phyloP scores from a whole-genome alignment of 64 coral and sea anemone genomes.

The Catalaphyllia jardinei region DNA sequence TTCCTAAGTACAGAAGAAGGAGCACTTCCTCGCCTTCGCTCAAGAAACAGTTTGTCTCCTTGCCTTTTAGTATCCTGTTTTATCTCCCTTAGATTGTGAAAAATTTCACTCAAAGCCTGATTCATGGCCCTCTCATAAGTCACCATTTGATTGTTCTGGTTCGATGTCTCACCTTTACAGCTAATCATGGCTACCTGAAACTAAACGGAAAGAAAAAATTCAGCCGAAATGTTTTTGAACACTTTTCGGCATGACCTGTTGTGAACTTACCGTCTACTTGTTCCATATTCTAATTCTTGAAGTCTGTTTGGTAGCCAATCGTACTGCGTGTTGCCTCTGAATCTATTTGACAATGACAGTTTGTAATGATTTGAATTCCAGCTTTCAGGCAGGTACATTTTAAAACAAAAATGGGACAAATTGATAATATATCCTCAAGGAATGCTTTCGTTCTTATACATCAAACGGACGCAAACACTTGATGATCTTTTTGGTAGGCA shows the following conservation, averaged over 20 bases:
- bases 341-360: neutral
- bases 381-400: too few species aligned
- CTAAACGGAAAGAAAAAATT: neutral
- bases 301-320: neutral
- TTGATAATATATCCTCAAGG: too few species aligned
- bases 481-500: too few species aligned
- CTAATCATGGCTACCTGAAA: neutral
- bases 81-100: constrained; percentile 37
- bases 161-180: neutral
- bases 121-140: constrained; percentile 23
- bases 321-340: neutral
- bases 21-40: constrained; percentile 10
- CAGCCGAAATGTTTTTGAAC: neutral
- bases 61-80: neutral
- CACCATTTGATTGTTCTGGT: neutral
- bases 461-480: too few species aligned
- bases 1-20: neutral
- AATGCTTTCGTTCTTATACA: too few species aligned
- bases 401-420: too few species aligned
- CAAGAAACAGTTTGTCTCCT: neutral
- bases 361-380: neutral
- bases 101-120: neutral
- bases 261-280: neutral
- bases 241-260: neutral
- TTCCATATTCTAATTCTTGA: neutral